A percentile compares a stretch with the other conserved stretches of the same genome.
Evolutionary conservation across 2,113 vertebrate genomes (phyloP).

Genomic region (Triplophysa siluroides): DNA sequence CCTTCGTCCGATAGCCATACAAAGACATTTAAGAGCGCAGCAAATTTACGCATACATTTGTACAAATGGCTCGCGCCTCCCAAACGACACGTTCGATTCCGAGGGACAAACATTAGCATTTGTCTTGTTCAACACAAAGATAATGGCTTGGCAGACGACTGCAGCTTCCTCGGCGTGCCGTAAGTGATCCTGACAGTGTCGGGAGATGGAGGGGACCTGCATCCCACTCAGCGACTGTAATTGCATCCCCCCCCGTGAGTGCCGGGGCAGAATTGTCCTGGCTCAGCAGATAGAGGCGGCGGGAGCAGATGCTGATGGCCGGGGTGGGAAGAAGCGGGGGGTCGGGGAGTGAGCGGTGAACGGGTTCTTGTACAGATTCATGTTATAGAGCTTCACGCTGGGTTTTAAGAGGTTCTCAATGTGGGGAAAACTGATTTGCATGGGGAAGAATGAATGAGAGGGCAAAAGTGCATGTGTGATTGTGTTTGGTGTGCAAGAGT

Average conservation of each 20-base stretch:
- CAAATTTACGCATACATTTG: conserved; percentile 48
- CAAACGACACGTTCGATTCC: conserved; percentile 52
- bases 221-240: conserved; percentile 38
- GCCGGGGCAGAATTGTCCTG: conserved; percentile 38
- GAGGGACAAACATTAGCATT: conserved; percentile 52
- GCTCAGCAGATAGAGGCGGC: conserved; percentile 53
- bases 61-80: conserved; percentile 49
- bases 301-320: conserved; percentile 34
- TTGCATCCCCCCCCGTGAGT: conserved; percentile 41
- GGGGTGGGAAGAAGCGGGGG: conserved; percentile 27
- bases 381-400: conserved; percentile 25
- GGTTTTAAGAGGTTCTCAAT: background rate
- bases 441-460: background rate
- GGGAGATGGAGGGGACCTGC: conserved; percentile 49
- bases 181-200: conserved; percentile 52
- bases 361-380: conserved; percentile 23
- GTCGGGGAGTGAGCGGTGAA: background rate
- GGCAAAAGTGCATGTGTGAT: conserved; percentile 19
- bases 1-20: background rate
- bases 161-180: conserved; percentile 20
- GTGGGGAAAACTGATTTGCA: background rate
- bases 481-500: conserved; percentile 8
- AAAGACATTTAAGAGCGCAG: conserved; percentile 37
- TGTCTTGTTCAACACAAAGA: conserved; percentile 55
- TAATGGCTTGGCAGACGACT: conserved; percentile 50